Percentiles rank a stretch among this genome's conserved stretches.
These are phyloP conservation scores for Theonella swinhoei DNA, from an alignment of 37 sponge, comb jelly and placozoan genomes.

Conservation along the genomic window DNA sequence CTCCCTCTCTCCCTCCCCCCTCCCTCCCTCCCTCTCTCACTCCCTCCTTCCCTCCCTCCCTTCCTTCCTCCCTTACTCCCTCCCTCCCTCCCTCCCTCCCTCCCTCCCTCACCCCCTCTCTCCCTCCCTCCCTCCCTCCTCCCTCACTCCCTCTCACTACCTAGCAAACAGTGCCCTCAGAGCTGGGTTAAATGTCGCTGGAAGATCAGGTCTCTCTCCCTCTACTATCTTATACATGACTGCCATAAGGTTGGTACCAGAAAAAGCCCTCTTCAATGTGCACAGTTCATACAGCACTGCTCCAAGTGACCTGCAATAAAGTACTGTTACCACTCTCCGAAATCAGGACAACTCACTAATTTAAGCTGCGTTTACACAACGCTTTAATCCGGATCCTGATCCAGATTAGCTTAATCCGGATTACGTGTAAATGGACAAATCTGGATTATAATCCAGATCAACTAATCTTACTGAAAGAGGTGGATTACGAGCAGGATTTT, in stretches of 20 bases:
- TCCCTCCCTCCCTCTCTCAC: too few species aligned
- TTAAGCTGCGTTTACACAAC: too few species aligned
- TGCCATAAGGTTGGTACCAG: constrained; percentile 81
- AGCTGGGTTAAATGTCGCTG: constrained; percentile 62
- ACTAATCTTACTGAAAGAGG: too few species aligned
- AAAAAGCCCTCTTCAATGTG: constrained; percentile 85
- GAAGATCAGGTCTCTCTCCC: constrained; percentile 76
- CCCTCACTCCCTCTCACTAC: too few species aligned
- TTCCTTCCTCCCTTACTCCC: not conserved
- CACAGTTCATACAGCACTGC: constrained; percentile 93
- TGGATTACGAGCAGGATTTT: too few species aligned
- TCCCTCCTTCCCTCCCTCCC: not conserved
- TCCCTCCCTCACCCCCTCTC: not conserved
- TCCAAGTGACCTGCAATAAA: constrained; percentile 86
- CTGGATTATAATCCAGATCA: too few species aligned
- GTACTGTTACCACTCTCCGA: not conserved
- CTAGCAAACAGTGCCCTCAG: constrained; percentile 56
- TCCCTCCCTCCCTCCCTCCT: too few species aligned
- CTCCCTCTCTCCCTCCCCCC: not conserved
- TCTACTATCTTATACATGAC: constrained; percentile 91
- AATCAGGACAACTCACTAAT: not conserved
- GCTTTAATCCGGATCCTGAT: too few species aligned
- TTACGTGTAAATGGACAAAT: too few species aligned
- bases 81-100: not conserved
- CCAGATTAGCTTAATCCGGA: too few species aligned